Evolutionary conservation across 2,113 vertebrate species (phyloP), one percentile per base, ranked within the genome.

Genomic region (Pitta sordida): DNA sequence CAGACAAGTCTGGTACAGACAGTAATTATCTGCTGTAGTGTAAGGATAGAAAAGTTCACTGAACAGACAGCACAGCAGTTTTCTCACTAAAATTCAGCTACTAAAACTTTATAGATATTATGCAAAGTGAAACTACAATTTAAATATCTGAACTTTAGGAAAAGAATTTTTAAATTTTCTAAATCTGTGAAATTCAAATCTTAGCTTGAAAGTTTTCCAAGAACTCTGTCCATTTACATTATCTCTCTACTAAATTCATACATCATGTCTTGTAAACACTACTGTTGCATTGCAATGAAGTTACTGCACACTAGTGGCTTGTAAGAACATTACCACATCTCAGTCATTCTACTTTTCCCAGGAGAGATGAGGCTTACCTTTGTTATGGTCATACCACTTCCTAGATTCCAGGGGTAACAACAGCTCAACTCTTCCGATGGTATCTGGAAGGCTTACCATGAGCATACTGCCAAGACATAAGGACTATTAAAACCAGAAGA

Each of bases 111-210:
- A 49, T 32, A 36, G 6, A 20, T 32, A 23, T 26, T 46, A 39
- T 12, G 7, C 19, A 73, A 79, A 71, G 58, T 69, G 53, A 64
- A 79, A 91, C 9, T 23, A 75, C 79, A 71, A 39, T 56, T 68
- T 79, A 49, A 64, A 64, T 41, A 30, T 78, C 56, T 52, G 36
- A 70, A 73, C 73, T 82, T 91, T 82, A 64, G 32, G 26, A 26
- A 59, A 77, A n/a, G 23, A 70, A 41, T 83, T 75, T 39, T 62
- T 43, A 36, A 76, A 87, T 88, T 90, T 62, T 67, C 52, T 79
- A 83, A 94, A 91, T 1, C 9, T 9, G 26, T 62, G 70, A 83
- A 90, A 91, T 85, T 83, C 63, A 69, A 91, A 91, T 65, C 70
- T 69, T n/a, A 46, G 17, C 14, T 70, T 88, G 79, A 59, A 86